Percentiles rank a stretch among this genome's conserved stretches.
Evolutionary conservation across 64 coral and sea anemone species (phyloP).

Genomic region (Orbicella faveolata): DNA sequence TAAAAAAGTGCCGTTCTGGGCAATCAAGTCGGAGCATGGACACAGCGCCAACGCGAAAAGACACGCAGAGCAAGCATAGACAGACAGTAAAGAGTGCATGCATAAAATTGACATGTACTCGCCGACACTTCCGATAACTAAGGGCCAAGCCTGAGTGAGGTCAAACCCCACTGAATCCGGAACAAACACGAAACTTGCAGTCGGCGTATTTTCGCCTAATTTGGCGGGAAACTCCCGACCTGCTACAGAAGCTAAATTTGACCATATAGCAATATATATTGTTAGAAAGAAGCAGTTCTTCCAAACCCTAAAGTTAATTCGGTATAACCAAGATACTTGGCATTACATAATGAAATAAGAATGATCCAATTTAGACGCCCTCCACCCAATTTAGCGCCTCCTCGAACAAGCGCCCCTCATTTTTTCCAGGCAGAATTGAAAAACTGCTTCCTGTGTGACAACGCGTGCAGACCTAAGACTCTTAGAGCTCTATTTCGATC

Average conservation of each 20-base stretch:
- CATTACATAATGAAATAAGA: too few species aligned
- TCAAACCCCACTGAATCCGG: background rate
- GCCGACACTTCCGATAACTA: constrained; percentile 12
- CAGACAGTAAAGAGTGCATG: background rate
- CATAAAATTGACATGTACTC: background rate
- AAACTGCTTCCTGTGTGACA: too few species aligned
- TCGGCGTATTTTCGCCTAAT: background rate
- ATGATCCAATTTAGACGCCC: too few species aligned
- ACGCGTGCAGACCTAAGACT: too few species aligned
- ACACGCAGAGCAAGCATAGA: constrained; percentile 19
- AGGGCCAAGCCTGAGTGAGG: background rate
- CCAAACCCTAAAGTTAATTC: too few species aligned
- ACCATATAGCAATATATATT: too few species aligned
- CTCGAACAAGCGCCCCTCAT: too few species aligned
- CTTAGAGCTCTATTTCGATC: too few species aligned
- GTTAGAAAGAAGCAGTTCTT: too few species aligned
- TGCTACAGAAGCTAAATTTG: background rate
- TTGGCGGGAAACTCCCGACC: background rate
- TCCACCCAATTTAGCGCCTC: too few species aligned
- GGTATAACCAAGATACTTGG: too few species aligned
- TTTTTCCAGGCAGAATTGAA: too few species aligned
- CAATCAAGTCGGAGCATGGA: background rate
- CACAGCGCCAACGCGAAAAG: background rate
- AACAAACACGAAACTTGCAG: background rate
- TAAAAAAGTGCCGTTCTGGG: background rate